Base-by-base conservation (phyloP, 1,140 invertebrate genomes). In the Lepidurus apus region DNA sequence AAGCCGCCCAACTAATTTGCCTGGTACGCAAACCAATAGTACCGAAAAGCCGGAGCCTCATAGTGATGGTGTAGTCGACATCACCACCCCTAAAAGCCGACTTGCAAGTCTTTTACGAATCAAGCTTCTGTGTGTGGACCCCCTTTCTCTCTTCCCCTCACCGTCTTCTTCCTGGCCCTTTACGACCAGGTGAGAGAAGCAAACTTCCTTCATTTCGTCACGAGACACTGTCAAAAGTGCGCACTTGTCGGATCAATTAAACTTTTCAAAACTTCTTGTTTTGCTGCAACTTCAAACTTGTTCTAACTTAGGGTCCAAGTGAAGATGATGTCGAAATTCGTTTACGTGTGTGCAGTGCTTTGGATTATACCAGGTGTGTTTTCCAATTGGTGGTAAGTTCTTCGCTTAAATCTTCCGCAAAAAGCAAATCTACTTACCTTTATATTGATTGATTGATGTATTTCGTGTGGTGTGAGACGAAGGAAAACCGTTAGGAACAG, bases 31-130 rank as follows among this genome's bases (percentile, higher is more conserved):
- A 65, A 65, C 53, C 53, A 65, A 65, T 65, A 65, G 53, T 65
- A 65, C 53, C 21, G 53, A 21, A 21, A 65, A 21, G 17, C 53
- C 6, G 53, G 53, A 34, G 34, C 34, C 34, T 34, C 34, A 34
- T 34, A 34, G 34, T 34, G 53, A 9, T 65, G 13, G 53, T 21
- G 13, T 34, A 65, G 53, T 65, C 53, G 53, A 65, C 53, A 65
- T 17, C 53, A 13, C 21, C 53, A 13, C 53, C 53, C 53, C 21
- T 65, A 65, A 13, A 9, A 65, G 53, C 53, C n/a, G 13, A 65
- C 53, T 65, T 65, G 53, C 53, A 65, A 65, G 53, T 65, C 53
- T 65, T 65, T 65, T 65, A n/a, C 53, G n/a, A 65, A 65, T 65
- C 53, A 65, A 34, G 53, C 53, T 65, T 65, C 53, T 65, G 53